Percentiles rank a stretch among this genome's conserved stretches.
Evolutionary conservation across 2,797 vertebrate genomes (phyloP).

Genomic region (Rhabdophis nuchalis): DNA sequence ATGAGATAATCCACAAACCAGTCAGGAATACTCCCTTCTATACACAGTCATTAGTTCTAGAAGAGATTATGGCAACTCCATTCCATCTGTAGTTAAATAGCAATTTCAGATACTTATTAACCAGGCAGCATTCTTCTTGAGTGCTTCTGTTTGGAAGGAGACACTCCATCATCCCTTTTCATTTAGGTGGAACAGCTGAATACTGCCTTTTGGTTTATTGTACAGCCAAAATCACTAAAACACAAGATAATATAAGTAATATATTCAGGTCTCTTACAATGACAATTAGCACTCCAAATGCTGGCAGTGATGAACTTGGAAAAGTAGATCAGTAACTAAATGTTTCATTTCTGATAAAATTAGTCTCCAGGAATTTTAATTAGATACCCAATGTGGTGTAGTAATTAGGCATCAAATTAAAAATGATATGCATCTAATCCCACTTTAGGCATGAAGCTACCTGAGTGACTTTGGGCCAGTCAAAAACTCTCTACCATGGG

Average conservation of each 20-base stretch:
- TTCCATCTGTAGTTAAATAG: not conserved
- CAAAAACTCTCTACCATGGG: not conserved
- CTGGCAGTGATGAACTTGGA: not conserved
- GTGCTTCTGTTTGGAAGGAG: conserved; percentile 1
- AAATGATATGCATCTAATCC: not conserved
- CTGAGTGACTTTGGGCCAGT: not conserved
- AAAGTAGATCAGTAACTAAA: not conserved
- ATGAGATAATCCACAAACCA: not conserved
- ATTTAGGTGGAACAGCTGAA: not conserved
- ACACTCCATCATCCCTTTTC: not conserved
- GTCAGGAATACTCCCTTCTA: not conserved
- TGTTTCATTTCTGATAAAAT: not conserved
- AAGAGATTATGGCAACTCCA: not conserved
- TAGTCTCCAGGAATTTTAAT: not conserved
- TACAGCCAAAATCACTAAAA: not conserved
- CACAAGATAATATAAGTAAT: not conserved
- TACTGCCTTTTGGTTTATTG: not conserved
- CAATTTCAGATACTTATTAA: not conserved
- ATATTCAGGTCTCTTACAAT: not conserved
- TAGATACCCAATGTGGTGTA: not conserved
- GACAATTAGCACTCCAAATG: not conserved
- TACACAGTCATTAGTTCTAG: not conserved
- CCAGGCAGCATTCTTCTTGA: not conserved
- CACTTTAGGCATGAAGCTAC: not conserved
- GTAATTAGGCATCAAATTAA: not conserved